Conservation (phyloP, 1,140 invertebrate species). For the Drosophila nigromelanica region DNA sequence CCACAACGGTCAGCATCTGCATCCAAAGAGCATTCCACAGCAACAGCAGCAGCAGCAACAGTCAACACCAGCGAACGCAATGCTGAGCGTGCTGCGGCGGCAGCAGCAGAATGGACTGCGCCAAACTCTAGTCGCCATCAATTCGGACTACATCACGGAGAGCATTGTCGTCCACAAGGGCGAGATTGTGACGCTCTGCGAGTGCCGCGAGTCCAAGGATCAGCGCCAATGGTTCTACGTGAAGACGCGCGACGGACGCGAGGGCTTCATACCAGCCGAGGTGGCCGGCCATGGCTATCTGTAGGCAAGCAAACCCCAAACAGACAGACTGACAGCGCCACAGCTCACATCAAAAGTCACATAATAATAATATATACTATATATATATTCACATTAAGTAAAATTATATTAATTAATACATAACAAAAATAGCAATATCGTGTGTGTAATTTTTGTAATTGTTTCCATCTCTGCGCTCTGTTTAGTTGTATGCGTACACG, state of each 20-base stretch:
- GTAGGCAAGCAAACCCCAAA: slow-evolving; percentile 75
- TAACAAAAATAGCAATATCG: slow-evolving; percentile 35
- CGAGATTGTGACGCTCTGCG: slow-evolving; percentile 89
- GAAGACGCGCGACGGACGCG: slow-evolving; percentile 87
- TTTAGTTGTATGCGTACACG: too few species aligned
- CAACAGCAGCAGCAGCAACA: slow-evolving; percentile 30
- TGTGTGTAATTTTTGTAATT: slow-evolving; percentile 14
- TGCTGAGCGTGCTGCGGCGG: slow-evolving; percentile 49
- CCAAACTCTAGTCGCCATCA: slow-evolving; percentile 89
- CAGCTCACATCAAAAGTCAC: not conserved
- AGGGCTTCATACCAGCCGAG: slow-evolving; percentile 91
- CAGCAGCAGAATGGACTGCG: slow-evolving; percentile 74
- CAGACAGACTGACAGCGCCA: not conserved
- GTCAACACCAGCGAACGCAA: slow-evolving; percentile 24
- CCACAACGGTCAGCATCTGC: slow-evolving; percentile 79
- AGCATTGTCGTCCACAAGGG: slow-evolving; percentile 89
- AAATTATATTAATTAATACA: slow-evolving; percentile 1
- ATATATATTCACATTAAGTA: not conserved
- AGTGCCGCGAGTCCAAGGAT: slow-evolving; percentile 84
- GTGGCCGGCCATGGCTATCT: slow-evolving; percentile 90
- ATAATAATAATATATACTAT: not conserved
- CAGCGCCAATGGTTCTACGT: slow-evolving; percentile 90
- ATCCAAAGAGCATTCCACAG: slow-evolving; percentile 65
- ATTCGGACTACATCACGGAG: slow-evolving; percentile 87
- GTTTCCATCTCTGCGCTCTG: slow-evolving; percentile 37